phyloP scores from a whole-genome alignment of 2,797 vertebrate species.

The Pangasius macronema region DNA sequence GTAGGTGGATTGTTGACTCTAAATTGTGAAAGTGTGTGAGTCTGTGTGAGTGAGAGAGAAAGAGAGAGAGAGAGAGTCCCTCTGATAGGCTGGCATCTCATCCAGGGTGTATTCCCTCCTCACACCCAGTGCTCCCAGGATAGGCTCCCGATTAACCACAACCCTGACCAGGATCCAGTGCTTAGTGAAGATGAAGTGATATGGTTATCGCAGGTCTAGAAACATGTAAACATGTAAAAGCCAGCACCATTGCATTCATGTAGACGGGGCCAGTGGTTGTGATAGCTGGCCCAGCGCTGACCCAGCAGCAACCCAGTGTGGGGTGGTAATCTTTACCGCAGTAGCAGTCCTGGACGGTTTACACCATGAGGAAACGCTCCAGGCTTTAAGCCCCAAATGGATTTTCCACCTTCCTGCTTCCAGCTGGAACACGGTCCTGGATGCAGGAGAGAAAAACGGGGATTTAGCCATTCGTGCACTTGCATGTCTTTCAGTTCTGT shows the following conservation, averaged over 20 bases:
- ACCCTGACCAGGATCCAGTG: neutral
- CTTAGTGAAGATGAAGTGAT: neutral
- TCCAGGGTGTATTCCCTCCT: neutral
- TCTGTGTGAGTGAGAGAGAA: too few species aligned
- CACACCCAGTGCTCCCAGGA: neutral
- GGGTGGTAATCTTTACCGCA: constrained; percentile 24
- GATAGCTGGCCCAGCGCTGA: constrained; percentile 8
- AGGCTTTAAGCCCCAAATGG: constrained; percentile 33
- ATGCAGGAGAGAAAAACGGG: constrained; percentile 2
- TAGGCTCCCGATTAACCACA: neutral
- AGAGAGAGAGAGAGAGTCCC: neutral
- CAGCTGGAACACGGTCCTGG: constrained; percentile 37
- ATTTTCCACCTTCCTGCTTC: constrained; percentile 40
- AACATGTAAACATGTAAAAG: neutral
- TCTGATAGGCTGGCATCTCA: neutral
- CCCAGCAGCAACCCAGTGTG: constrained; percentile 27
- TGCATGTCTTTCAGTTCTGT: constrained; percentile 19
- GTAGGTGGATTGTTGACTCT: neutral
- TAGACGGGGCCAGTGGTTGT: neutral
- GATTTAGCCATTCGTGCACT: constrained; percentile 9
- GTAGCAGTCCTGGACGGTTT: constrained; percentile 39
- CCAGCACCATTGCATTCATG: neutral
- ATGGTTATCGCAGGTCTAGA: neutral
- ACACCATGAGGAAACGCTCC: constrained; percentile 29
- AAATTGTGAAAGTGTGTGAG: neutral